Evolutionary conservation across 1,140 invertebrate species (phyloP), one percentile per base, ranked within the genome.

Genomic region (Pseudomyrmex flavicornis): DNA sequence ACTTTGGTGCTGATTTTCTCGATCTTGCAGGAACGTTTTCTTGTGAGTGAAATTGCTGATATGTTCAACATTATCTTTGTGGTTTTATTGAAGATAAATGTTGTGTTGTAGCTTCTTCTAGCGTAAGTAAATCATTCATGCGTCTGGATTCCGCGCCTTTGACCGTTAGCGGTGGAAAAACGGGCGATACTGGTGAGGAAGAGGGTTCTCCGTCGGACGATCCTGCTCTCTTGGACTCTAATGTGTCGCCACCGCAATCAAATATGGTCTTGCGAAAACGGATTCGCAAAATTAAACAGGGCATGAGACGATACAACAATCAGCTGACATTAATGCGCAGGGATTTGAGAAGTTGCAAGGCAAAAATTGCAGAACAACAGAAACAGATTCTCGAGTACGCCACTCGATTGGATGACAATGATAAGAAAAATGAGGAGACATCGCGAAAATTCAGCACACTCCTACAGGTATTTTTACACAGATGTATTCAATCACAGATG

Each of bases 391-490:
- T 97, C 50, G 97, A 98, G 87, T 97, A 97, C 91, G 97, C 97
- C 0, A 97, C 96, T 87, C 95, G 97, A 2, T 95, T 98, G 61
- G 97, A 98, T 89, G 97, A 98, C 88, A 97, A 97, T 90, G 97
- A 98, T 87, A 98, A 98, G 91, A 98, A 98, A 91, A 97, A 97
- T 93, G 97, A 98, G 89, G 97, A 98, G 92, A 98, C 97, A 35
- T 97, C 97, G 56, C 95, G 97, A 46, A 98, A 98, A 94, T 98
- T 98, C 92, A 97, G 97, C 90, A 98, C 97, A 84, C 94, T 98
- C 72, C 94, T 98, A 86, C 97, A 98, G 96, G 97, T 97, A 92
- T 94, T 93, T 94, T 79, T 7, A 0, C 20, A 20, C 50, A 26
- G 3, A 35, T 76, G 7, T 2, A 35, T 52, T 17, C 7, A 63